Conservation (phyloP, 1,140 invertebrate species). For the Drosophila mojavensis region DNA sequence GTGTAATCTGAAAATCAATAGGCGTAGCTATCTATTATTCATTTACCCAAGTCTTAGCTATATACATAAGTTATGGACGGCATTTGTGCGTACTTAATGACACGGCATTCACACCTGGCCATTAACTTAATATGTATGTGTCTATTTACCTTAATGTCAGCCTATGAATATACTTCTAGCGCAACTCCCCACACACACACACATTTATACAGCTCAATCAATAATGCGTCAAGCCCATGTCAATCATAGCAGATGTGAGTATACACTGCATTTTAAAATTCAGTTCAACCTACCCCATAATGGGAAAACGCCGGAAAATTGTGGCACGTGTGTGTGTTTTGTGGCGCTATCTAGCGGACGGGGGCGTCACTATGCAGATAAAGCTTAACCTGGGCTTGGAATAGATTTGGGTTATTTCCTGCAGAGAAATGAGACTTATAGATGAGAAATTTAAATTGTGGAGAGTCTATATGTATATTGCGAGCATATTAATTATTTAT, state of each 20-base stretch:
- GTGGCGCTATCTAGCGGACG: constrained; percentile 11
- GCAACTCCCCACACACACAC: neutral
- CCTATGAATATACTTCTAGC: neutral
- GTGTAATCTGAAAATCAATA: constrained; percentile 44
- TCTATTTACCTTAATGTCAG: constrained; percentile 12
- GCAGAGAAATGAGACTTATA: neutral
- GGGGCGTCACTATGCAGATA: neutral
- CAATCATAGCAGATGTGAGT: constrained; percentile 30
- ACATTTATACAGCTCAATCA: constrained; percentile 28
- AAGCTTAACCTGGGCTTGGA: neutral
- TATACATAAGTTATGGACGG: constrained; percentile 37
- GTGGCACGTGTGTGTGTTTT: constrained; percentile 17
- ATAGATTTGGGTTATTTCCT: neutral
- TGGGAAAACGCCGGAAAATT: constrained; percentile 16
- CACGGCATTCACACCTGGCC: constrained; percentile 34
- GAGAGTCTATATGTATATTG: too few relatives aligned
- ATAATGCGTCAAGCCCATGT: constrained; percentile 47
- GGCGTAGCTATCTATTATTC: constrained; percentile 15
- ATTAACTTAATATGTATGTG: constrained; percentile 21
- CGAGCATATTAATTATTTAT: too few relatives aligned
- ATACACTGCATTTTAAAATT: constrained; percentile 20
- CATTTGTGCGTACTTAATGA: constrained; percentile 24
- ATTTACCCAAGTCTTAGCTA: constrained; percentile 11
- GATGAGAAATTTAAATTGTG: too few relatives aligned
- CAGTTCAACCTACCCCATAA: neutral